Conservation (phyloP, 2,113 vertebrate species). For the Thomomys bottae region DNA sequence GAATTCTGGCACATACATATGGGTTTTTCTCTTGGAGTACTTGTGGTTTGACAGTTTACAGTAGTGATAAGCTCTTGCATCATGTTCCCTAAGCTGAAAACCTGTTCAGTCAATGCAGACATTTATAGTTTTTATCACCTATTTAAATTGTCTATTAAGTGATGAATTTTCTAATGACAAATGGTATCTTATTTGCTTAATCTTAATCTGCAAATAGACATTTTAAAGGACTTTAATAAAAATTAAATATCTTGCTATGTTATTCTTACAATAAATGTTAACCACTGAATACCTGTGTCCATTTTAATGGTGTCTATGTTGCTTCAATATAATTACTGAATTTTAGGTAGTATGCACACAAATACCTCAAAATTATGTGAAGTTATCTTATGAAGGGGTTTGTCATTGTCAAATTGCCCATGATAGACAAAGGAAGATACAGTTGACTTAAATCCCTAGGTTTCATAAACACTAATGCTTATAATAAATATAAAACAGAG, state of each 20-base stretch:
- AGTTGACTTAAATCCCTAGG: constrained; percentile 19
- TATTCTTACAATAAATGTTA: constrained; percentile 45
- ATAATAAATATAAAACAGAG: constrained; percentile 46
- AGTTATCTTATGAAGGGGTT: neutral
- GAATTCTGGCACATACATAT: constrained; percentile 51
- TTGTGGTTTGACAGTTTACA: constrained; percentile 68
- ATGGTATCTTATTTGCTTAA: constrained; percentile 35
- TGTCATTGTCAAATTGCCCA: constrained; percentile 39
- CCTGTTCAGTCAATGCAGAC: constrained; percentile 38
- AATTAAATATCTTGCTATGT: constrained; percentile 18
- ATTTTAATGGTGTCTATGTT: constrained; percentile 37
- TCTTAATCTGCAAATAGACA: constrained; percentile 2
- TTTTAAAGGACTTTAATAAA: constrained; percentile 52
- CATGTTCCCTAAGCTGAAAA: constrained; percentile 26
- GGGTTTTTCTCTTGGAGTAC: constrained; percentile 20
- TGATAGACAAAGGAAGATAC: constrained; percentile 25
- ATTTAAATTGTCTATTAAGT: constrained; percentile 63
- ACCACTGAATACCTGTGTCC: constrained; percentile 5
- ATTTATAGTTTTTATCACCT: constrained; percentile 47
- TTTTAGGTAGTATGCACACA: constrained; percentile 38
- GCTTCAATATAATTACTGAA: constrained; percentile 37
- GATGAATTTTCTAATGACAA: constrained; percentile 40
- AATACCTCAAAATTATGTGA: constrained; percentile 49
- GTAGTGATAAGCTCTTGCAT: constrained; percentile 62
- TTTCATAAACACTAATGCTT: constrained; percentile 48